Percentiles rank a stretch among this genome's conserved stretches.
Conservation (phyloP, 1,140 invertebrate genomes). For the Gryon sp. region DNA sequence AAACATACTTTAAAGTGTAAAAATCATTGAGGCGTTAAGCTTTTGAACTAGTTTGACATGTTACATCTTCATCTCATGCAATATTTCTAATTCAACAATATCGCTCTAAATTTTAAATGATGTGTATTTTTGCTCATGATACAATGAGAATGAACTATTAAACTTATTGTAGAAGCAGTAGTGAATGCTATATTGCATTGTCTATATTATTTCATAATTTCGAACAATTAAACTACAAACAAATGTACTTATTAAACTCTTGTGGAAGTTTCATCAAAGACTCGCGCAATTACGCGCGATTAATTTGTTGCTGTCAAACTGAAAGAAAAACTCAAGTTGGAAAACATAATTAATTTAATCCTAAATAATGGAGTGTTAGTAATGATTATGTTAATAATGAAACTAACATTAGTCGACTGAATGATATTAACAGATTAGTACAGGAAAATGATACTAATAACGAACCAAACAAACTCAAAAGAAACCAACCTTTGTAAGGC, state of each 20-base stretch:
- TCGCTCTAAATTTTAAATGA: constrained; percentile 38
- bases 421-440: background rate
- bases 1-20: background rate
- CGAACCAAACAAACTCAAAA: constrained; percentile 72
- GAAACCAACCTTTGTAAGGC: constrained; percentile 78
- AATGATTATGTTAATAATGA: constrained; percentile 10
- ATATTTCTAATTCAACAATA: constrained; percentile 36
- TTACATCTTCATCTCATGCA: constrained; percentile 32
- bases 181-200: too few species aligned
- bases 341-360: constrained; percentile 6
- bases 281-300: constrained; percentile 6
- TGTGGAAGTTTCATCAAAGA: constrained; percentile 21
- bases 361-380: background rate
- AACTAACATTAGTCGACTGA: constrained; percentile 29
- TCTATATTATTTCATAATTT: constrained; percentile 29
- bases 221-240: constrained; percentile 30
- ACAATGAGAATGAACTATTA: constrained; percentile 14
- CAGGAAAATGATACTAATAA: constrained; percentile 72
- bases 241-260: constrained; percentile 6
- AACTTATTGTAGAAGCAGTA: too few species aligned
- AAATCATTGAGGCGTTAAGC: too few species aligned
- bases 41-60: too few species aligned
- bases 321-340: background rate
- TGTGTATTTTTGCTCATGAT: constrained; percentile 21
- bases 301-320: background rate